Base-by-base conservation (phyloP, 2,797 vertebrate species). In the Nannoperca australis region DNA sequence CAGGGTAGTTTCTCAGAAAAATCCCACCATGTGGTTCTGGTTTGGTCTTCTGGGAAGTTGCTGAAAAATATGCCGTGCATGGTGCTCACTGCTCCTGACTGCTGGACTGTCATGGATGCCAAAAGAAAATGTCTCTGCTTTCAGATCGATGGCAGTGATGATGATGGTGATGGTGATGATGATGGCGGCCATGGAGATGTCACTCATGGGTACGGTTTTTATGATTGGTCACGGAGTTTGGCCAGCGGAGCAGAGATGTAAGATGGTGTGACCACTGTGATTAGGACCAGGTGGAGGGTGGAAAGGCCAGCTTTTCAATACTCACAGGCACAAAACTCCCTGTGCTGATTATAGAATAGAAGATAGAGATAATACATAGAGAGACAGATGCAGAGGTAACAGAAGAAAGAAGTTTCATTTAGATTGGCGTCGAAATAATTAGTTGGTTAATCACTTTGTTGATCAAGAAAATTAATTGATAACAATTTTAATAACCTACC, bases 21-120 rank as follows among this genome's bases (percentile, higher is more conserved):
- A 45, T 27, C n/a, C 50, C 0, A 2, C 67, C 89, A 90, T 89
- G 70, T 88, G 90, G 82, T 91, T 93, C 61, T 88, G 73, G 66
- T 91, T 92, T 89, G 4, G 60, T 60, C 66, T 86, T 90, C 78
- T 87, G 77, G 72, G 76, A 90, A 86, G 71, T 45, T 0, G 2
- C 45, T 60, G 70, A 78, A 78, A 88, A 72, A 72, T 42, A 50
- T 82, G 68, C 17, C 4, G 42, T 47, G 79, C 1, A 5, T 54
- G 24, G 61, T 18, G 72, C 54, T 71, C 49, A 2, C 62, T 38
- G 27, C 44, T 73, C 49, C 55, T 20, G 72, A 54, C 68, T 18
- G 54, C 49, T 53, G 69, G 78, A 63, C 70, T 14, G 9, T 55
- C 47, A 49, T 7, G 30, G 38, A 63, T 14, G 70, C 55, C 40